Evolutionary conservation across 1,140 invertebrate genomes (phyloP).

Genomic region (Aleiodes sp.): DNA sequence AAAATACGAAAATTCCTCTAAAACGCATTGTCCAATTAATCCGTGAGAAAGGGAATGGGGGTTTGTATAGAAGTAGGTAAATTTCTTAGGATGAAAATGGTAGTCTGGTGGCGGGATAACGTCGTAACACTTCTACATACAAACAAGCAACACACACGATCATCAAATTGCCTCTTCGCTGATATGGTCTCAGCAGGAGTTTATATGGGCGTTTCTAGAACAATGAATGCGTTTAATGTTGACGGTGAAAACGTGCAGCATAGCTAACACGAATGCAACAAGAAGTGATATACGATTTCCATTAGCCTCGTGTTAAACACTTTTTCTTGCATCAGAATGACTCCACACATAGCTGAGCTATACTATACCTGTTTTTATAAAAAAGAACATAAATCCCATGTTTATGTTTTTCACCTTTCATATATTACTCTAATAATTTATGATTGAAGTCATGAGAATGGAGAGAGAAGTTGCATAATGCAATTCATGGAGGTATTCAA

Average conservation of each 20-base stretch:
- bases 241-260: not conserved
- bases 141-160: not conserved
- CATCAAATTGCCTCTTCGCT: not conserved
- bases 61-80: not conserved
- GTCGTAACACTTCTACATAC: not conserved
- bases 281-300: conserved; percentile 17
- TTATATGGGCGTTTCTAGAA: conserved; percentile 25
- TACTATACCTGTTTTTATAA: not conserved
- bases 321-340: conserved; percentile 3
- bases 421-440: no score
- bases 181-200: not conserved
- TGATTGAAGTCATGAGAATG: no score
- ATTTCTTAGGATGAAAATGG: not conserved
- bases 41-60: not conserved
- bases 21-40: not conserved
- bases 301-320: conserved; percentile 9
- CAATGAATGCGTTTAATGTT: conserved; percentile 27
- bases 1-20: not conserved
- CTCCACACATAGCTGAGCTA: not conserved
- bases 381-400: not conserved
- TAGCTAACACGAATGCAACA: conserved; percentile 3
- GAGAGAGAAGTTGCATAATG: not conserved
- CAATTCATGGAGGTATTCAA: not conserved
- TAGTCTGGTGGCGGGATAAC: not conserved
- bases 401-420: not conserved